These are phyloP conservation scores for Gymnobelideus leadbeateri DNA, from an alignment of 2,113 vertebrate species.

Conservation along the genomic window DNA sequence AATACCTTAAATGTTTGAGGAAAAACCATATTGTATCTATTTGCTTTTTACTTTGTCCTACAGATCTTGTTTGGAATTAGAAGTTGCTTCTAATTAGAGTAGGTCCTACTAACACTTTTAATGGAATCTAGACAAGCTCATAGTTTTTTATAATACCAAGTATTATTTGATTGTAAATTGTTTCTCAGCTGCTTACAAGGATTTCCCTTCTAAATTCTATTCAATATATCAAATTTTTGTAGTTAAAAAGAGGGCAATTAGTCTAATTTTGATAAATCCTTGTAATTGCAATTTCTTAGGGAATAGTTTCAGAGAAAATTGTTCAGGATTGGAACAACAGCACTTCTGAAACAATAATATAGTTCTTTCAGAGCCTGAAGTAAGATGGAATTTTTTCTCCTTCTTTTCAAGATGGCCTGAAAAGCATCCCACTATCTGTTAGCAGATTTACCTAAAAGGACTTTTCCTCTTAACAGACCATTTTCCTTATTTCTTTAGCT, in stretches of 20 bases:
- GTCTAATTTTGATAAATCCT: neutral
- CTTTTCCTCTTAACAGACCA: neutral
- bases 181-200: neutral
- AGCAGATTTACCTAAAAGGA: neutral
- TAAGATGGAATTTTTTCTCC: neutral
- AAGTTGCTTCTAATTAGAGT: neutral
- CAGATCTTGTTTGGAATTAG: neutral
- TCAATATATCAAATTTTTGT: neutral
- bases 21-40: neutral
- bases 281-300: neutral
- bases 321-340: neutral
- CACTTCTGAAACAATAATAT: neutral
- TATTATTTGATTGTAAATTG: neutral
- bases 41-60: neutral
- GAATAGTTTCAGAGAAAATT: neutral
- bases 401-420: neutral
- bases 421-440: neutral
- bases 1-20: neutral
- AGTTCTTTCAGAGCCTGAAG: neutral
- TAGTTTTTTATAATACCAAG: neutral
- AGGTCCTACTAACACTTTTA: neutral
- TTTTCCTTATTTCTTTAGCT: neutral
- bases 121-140: neutral
- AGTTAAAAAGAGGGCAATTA: neutral
- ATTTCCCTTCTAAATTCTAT: neutral